Evolutionary conservation across 2,113 vertebrate species (phyloP), one percentile per base, ranked within the genome.

Genomic region (Malurus melanocephalus): DNA sequence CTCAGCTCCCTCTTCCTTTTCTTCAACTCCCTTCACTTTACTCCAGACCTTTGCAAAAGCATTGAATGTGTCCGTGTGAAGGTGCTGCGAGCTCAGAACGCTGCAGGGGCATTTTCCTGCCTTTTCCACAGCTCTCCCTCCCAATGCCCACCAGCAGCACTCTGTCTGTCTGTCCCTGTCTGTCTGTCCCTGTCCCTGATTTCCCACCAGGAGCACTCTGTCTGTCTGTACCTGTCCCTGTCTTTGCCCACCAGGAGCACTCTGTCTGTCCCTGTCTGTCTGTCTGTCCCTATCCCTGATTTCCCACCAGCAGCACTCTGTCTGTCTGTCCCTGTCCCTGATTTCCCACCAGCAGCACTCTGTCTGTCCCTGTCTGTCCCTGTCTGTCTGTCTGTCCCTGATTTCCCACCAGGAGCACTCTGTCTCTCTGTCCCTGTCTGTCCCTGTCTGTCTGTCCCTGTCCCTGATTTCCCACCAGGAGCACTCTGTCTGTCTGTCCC

Each of bases 41-140:
- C 7, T 12, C 26, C n/a, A 72, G 55, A 23, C 12, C 21, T 32
- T 33, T 85, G 27, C 22, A 26, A 13, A 64, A 24, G 11, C 21
- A n/a, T 38, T 32, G 35, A 13, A 12, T 14, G 16, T 21, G 22
- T n/a, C 18, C 0, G 0, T 17, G 67, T n/a, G 72, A 9, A 11
- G 51, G 26, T 24, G 51, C 7, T 43, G 35, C 45, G 84, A 33
- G 81, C 9, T 5, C 38, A 43, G 52, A 69, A 11, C 2, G 3
- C 14, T 19, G 43, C 52, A 33, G 26, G 6, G 56, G 4, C 16
- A 14, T 55, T 71, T 17, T 2, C 32, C 30, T 59, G 43, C n/a
- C 20, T 46, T 7, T 64, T 14, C 7, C 57, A 24, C 65, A 46
- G 0, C 10, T 22, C 13, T 78, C 13, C 38, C 43, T 5, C 30